A percentile compares a stretch with the other conserved stretches of the same genome.
Conservation (phyloP, 2,888 invertebrate genomes). For the Stenotaenia linearis region DNA sequence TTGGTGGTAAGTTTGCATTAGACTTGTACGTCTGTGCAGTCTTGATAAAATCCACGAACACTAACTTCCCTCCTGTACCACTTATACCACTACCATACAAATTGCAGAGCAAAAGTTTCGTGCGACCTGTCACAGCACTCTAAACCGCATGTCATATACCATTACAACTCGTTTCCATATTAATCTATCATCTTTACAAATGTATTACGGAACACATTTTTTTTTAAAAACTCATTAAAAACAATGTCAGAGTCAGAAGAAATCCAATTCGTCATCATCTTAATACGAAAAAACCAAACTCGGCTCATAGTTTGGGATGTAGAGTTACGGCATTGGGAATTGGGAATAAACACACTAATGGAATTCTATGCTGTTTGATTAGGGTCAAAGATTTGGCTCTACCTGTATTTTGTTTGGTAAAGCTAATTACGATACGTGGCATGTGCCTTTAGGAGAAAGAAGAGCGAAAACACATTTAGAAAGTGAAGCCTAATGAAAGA, state of each 20-base stretch:
- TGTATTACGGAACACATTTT: too few species aligned
- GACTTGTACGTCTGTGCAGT: neutral
- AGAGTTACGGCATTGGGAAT: neutral
- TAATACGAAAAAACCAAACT: neutral
- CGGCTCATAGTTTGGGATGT: neutral
- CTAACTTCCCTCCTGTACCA: too few species aligned
- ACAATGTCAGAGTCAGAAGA: neutral
- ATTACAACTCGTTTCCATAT: neutral
- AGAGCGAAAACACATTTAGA: neutral
- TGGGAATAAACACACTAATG: neutral
- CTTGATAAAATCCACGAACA: conserved; percentile 1
- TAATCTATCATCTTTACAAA: too few species aligned
- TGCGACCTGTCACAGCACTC: neutral
- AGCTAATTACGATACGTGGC: neutral
- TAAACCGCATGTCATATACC: neutral
- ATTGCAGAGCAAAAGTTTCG: neutral
- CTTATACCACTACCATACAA: neutral
- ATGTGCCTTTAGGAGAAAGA: neutral
- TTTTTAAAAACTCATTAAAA: too few species aligned
- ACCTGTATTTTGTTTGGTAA: neutral
- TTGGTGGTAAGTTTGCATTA: neutral
- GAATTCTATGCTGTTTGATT: neutral
- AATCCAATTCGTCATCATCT: neutral
- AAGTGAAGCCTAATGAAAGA: neutral
- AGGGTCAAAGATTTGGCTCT: neutral